Evolutionary conservation across 1,140 invertebrate genomes (phyloP).

Genomic region (Cydia pomonella): DNA sequence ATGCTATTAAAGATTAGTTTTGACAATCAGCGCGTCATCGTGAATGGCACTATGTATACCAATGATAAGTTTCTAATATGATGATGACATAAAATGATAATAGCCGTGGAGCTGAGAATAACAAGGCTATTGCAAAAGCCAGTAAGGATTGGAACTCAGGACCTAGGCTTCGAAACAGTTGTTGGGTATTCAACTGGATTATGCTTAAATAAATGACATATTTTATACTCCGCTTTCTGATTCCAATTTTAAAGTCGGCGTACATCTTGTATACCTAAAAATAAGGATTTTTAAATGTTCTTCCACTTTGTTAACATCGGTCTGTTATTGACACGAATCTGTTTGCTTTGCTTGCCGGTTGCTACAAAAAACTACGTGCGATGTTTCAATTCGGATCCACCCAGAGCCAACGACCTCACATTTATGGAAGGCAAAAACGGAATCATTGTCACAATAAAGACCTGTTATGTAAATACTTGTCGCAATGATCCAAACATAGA

Average conservation of each 20-base stretch:
- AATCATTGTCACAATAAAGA: constrained; percentile 13
- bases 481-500: constrained; percentile 22
- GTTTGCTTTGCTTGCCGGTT: neutral
- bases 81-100: neutral
- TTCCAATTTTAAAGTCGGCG: neutral
- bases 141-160: no score
- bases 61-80: neutral
- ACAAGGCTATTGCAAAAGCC: neutral
- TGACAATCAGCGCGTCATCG: no score
- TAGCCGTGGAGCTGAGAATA: neutral
- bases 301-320: constrained; percentile 11
- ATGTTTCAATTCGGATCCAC: constrained; percentile 2
- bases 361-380: constrained; percentile 6
- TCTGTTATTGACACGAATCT: constrained; percentile 21
- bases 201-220: neutral
- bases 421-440: constrained; percentile 12
- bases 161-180: no score
- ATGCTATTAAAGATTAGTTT: no score
- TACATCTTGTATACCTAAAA: neutral
- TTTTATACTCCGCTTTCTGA: neutral
- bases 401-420: constrained; percentile 24
- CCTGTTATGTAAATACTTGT: constrained; percentile 29
- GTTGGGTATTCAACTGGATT: no score
- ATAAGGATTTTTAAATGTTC: neutral
- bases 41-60: neutral